phyloP scores from a whole-genome alignment of 2,113 vertebrate genomes.

The Coptodon rendalli region DNA sequence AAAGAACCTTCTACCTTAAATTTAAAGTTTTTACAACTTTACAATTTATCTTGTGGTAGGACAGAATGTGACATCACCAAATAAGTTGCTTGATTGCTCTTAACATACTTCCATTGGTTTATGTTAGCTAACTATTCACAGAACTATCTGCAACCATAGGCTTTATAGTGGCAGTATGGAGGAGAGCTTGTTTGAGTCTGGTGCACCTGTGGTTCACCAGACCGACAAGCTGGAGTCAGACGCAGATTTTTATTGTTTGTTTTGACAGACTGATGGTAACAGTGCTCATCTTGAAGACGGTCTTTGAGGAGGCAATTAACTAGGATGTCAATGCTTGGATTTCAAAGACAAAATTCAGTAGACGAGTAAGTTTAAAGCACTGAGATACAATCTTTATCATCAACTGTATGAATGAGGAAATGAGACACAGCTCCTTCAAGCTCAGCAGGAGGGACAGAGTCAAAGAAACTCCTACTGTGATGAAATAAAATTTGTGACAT shows the following conservation, averaged over 20 bases:
- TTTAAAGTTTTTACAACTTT: too few relatives aligned
- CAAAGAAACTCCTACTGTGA: background rate
- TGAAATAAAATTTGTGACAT: background rate
- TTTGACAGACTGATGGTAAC: background rate
- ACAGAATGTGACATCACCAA: too few relatives aligned
- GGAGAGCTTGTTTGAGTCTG: background rate
- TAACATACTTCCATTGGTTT: too few relatives aligned
- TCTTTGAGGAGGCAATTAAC: background rate
- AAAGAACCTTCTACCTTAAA: too few relatives aligned
- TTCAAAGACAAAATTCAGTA: background rate
- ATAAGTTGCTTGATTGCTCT: too few relatives aligned
- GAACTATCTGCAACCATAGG: too few relatives aligned
- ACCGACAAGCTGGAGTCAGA: background rate
- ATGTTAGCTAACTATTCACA: too few relatives aligned
- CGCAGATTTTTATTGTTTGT: background rate
- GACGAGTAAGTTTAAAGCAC: background rate
- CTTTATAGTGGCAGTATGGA: background rate
- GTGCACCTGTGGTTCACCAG: background rate
- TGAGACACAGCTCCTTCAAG: rapidly evolving
- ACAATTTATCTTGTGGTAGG: too few relatives aligned
- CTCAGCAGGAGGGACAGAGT: background rate
- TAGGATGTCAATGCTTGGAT: background rate
- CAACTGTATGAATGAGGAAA: background rate
- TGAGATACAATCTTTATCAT: background rate
- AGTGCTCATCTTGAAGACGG: background rate